Evolutionary conservation across 2,888 invertebrate genomes (phyloP), one percentile per base, ranked within the genome.

Genomic region (Erpobdella octoculata): DNA sequence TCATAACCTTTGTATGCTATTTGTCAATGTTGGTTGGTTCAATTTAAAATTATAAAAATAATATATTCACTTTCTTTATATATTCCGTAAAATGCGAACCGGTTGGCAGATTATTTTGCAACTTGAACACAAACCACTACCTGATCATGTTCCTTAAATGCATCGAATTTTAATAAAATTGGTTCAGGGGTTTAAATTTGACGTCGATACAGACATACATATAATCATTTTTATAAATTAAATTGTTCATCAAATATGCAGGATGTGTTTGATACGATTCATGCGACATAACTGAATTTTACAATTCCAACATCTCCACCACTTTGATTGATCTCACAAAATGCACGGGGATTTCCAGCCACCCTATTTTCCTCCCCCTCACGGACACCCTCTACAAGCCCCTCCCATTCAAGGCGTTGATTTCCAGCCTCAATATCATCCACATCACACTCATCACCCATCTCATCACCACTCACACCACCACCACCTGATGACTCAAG

Each of bases 311-410:
- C 53, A n/a, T 21, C 46, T 46, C 46, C 46, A n/a, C 46, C 46
- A 12, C 53, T 15, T 53, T 28, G 53, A n/a, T n/a, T n/a, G n/a
- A n/a, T n/a, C 12, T 15, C 5, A 21, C 21, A 53, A 25, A 28
- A 53, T 53, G 6, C 53, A 53, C 53, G 53, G 53, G 21, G 53
- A 53, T 53, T 53, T 53, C 53, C 53, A 53, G 18, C 53, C 53
- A 9, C 53, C 53, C 53, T 53, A 53, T 9, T 53, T 53, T 53
- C 53, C 53, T 28, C 53, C 53, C 1, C 53, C 53, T 8, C 53
- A 53, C 53, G 53, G 53, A 5, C 53, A 53, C 53, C 53, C 53
- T 1, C 53, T 53, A 21, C 53, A 53, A 28, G 6, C 53, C 9
- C 21, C 53, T 6, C 53, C 53, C 53, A 53, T 53, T 28, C 53